A percentile compares a stretch with the other conserved stretches of the same genome.
Conservation (phyloP, 2,888 invertebrate genomes). For the Eristalis arbustorum region DNA sequence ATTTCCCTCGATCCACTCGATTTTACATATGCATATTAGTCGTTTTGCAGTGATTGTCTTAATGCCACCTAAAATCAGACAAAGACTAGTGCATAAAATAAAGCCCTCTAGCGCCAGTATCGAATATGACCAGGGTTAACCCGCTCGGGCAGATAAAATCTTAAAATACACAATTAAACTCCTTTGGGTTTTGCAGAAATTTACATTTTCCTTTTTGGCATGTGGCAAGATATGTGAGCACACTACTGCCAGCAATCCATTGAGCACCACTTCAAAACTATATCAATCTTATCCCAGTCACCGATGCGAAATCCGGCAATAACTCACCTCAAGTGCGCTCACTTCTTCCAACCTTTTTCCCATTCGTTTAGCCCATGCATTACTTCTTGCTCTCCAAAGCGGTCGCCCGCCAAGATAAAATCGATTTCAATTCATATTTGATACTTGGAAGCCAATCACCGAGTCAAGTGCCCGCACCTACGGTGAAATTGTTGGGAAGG, state of each 20-base stretch:
- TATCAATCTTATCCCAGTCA: background rate
- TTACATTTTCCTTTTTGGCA: background rate
- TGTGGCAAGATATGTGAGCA: background rate
- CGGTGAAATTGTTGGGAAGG: background rate
- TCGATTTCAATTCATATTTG: constrained; percentile 9
- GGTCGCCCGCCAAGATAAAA: background rate
- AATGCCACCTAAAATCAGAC: too few relatives aligned
- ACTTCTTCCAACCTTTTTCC: background rate
- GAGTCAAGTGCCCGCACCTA: background rate
- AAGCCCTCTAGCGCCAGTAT: too few relatives aligned
- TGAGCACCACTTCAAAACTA: background rate
- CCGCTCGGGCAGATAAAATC: too few relatives aligned
- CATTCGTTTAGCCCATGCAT: background rate
- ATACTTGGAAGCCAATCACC: background rate
- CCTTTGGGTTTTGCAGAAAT: background rate
- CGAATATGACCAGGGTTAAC: too few relatives aligned
- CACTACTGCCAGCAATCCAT: background rate
- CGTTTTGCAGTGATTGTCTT: too few relatives aligned
- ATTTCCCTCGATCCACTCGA: too few relatives aligned
- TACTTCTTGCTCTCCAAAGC: background rate
- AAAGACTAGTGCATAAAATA: too few relatives aligned
- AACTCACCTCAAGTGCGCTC: background rate
- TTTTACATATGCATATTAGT: too few relatives aligned
- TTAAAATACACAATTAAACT: background rate
- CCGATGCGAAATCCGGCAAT: background rate